Conservation (phyloP, 2,113 vertebrate species). For the Spea bombifrons region DNA sequence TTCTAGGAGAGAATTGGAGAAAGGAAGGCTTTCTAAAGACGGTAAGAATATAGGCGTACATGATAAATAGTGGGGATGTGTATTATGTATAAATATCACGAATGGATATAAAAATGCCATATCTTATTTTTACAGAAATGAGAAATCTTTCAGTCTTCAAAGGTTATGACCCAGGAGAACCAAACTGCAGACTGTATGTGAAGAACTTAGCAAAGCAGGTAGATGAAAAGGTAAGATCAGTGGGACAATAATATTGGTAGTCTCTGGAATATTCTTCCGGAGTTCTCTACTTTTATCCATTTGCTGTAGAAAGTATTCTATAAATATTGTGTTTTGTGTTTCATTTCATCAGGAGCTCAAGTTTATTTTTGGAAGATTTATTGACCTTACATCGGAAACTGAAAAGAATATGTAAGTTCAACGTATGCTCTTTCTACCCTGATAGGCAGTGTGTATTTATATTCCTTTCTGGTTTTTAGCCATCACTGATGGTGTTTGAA, state of each 20-base stretch:
- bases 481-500: too few relatives aligned
- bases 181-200: conserved; percentile 94
- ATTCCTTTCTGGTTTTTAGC: too few relatives aligned
- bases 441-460: too few relatives aligned
- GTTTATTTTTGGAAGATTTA: conserved; percentile 92
- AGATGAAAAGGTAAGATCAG: conserved; percentile 82
- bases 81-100: too few relatives aligned
- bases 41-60: conserved; percentile 63
- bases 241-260: neutral
- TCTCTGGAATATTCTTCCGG: too few relatives aligned
- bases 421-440: too few relatives aligned
- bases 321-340: neutral
- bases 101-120: neutral
- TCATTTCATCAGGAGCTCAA: conserved; percentile 83
- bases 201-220: conserved; percentile 96
- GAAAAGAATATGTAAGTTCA: conserved; percentile 90
- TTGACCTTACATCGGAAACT: conserved; percentile 81
- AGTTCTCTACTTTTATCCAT: neutral
- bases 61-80: too few relatives aligned
- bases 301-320: neutral
- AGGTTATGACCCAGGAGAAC: conserved; percentile 90
- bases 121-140: conserved; percentile 76
- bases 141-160: conserved; percentile 91
- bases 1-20: conserved; percentile 88
- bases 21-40: conserved; percentile 82